Base-by-base conservation (phyloP, 2,113 vertebrate genomes). In the Edolisoma coerulescens region DNA sequence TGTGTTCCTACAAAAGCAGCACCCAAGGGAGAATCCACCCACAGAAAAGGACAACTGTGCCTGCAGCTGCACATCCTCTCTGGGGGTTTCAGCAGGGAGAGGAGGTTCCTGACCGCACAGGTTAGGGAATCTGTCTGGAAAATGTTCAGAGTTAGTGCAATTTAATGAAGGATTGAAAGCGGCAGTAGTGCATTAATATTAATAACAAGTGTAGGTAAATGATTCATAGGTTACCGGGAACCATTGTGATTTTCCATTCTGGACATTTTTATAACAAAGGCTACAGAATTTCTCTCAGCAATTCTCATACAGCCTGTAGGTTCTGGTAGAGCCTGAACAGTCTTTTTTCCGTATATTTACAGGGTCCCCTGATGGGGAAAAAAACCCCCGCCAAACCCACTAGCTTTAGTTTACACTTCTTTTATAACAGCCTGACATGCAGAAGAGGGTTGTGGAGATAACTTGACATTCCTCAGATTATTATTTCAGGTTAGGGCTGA, bases 311-410 rank as follows among this genome's bases (percentile, higher is more conserved):
- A 0, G 7, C 16, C 42, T 65, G 22, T 41, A 86, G 42, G 4
- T 94, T 92, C 33, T 86, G 50, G 21, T 67, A 67, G 50, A 74
- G 11, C 9, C 35, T 50, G 33, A 83, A 35, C 7, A 52, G n/a
- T 84, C 2, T 61, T 83, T 61, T 69, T 54, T 42, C 11, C 76
- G 5, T 63, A 30, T 69, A 28, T 83, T 33, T 91, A 86, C 24
- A 22, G 32, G 45, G 50, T 90, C 2, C 4, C 3, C 12, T 18
- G 33, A 27, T 32, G 8, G 20, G 18, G 1, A 6, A 17, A 39
- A 41, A 32, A 49, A 0, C n/a, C n/a, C 0, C 13, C 23, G 1
- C 3, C 13, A 33, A 57, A 15, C 3, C 7, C 20, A 18, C 39
- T 63, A 78, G 16, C 41, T 87, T 89, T 75, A 79, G 16, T 67